A percentile compares a stretch with the other conserved stretches of the same genome.
These are phyloP conservation scores for Heliconius hermathena DNA, from an alignment of 1,140 invertebrate genomes.

Conservation along the genomic window DNA sequence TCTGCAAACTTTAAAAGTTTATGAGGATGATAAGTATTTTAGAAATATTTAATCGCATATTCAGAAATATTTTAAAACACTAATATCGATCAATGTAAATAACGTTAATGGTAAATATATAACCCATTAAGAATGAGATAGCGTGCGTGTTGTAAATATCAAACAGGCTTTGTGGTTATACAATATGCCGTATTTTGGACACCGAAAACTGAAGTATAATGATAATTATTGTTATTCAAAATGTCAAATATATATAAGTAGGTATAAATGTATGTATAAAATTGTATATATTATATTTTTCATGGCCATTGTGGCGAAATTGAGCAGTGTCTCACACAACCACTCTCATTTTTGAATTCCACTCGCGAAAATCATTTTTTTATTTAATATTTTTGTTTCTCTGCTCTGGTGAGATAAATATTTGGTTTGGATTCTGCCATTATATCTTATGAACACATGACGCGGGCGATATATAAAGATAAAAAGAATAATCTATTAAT, in stretches of 20 bases:
- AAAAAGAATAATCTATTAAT: background rate
- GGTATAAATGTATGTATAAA: too few relatives aligned
- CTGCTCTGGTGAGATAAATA: too few relatives aligned
- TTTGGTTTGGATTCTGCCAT: too few relatives aligned
- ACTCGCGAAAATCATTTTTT: too few relatives aligned
- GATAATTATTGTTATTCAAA: background rate
- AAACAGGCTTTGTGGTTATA: background rate
- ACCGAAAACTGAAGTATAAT: background rate
- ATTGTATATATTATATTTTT: too few relatives aligned
- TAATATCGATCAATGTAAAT: background rate
- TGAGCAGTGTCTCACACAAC: too few relatives aligned
- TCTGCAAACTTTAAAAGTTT: background rate
- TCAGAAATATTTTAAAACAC: background rate
- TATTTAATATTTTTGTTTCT: too few relatives aligned
- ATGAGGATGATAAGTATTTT: background rate
- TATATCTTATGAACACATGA: too few relatives aligned
- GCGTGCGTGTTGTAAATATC: background rate
- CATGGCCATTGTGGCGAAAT: too few relatives aligned
- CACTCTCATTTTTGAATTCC: too few relatives aligned
- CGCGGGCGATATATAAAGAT: too few relatives aligned
- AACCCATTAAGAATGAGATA: constrained; percentile 1
- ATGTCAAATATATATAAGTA: background rate
- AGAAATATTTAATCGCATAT: background rate
- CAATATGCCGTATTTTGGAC: background rate
- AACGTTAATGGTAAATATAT: background rate